Percentiles rank a stretch among this genome's conserved stretches.
Conservation (phyloP, 2,888 invertebrate genomes). For the Cosmopolites sordidus region DNA sequence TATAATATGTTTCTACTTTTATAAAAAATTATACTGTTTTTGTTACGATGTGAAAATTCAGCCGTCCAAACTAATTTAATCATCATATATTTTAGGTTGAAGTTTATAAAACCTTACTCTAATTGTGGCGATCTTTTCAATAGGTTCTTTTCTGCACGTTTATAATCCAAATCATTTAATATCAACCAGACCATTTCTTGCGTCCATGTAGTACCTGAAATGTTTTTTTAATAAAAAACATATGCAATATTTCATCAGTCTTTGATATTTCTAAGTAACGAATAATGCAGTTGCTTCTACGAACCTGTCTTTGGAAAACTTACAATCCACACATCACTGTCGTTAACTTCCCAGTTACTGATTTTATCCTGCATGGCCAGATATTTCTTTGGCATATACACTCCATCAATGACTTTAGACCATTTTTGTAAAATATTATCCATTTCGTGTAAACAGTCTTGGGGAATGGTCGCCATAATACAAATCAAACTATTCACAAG, state of each 20-base stretch:
- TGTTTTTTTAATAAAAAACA: no score
- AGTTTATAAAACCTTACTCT: conserved; percentile 24
- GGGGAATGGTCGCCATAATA: conserved; percentile 7
- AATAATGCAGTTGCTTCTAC: no score
- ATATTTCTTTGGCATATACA: conserved; percentile 17
- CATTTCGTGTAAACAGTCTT: conserved; percentile 12
- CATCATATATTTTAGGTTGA: no score
- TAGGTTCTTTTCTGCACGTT: conserved; percentile 57
- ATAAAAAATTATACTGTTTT: no score
- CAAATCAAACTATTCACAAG: background rate
- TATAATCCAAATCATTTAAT: conserved; percentile 72
- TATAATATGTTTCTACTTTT: no score
- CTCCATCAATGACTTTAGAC: conserved; percentile 18
- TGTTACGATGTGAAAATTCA: no score
- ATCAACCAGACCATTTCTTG: conserved; percentile 94
- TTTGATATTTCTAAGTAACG: no score
- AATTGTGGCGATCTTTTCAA: conserved; percentile 24
- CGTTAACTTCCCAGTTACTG: conserved; percentile 15
- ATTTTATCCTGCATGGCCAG: conserved; percentile 15
- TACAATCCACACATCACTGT: conserved; percentile 77
- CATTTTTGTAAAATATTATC: conserved; percentile 12
- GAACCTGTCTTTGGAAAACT: conserved; percentile 83
- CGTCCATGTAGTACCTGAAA: conserved; percentile 88
- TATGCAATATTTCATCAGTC: background rate
- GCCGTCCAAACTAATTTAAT: no score